Base-by-base conservation (phyloP, 2,797 vertebrate species). In the Petrocephalus sullivani region DNA sequence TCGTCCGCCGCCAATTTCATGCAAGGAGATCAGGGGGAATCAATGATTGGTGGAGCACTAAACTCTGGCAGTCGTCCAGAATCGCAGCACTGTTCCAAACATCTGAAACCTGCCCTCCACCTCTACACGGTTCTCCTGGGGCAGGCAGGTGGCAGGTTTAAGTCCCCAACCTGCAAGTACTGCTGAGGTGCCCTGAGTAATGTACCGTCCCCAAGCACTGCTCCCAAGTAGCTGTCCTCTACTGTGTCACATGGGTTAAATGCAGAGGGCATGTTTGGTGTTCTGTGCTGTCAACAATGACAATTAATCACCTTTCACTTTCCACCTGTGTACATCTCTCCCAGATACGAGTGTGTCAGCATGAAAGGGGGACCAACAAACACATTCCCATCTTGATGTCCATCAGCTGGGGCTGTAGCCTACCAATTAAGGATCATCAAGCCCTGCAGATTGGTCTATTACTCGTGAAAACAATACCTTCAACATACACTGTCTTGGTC, bases 41-140 rank as follows among this genome's bases (percentile, higher is more conserved):
- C 41, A 53, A 85, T 64, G 56, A 16, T 12, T 5, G 19, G 49
- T 56, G 53, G 53, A 57, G 83, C 33, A 37, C 23, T 58, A 19
- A 64, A 16, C 7, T 37, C 58, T 61, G 56, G 41, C 33, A 19
- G 19, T 14, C 56, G 46, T 85, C 78, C 81, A 53, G 78, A 46
- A 33, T 28, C 23, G 21, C 41, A 61, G 57, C 19, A 28, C 78
- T 64, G 57, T 41, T 51, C 75, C 14, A 28, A 57, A 84, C 87
- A 88, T 85, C 87, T 88, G 87, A 37, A 19, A 84, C 56, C 57
- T 64, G 41, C 82, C 82, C 21, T 51, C 75, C 53, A 9, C 12
- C 33, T n/a, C 5, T 37, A 46, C 71, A 49, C 3, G 4, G 46
- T 41, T 41, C 85, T 46, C 41, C 41, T 4, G 41, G 41, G 41